Evolutionary conservation across 1,140 invertebrate species (phyloP).

Genomic region (Papilio glaucus): DNA sequence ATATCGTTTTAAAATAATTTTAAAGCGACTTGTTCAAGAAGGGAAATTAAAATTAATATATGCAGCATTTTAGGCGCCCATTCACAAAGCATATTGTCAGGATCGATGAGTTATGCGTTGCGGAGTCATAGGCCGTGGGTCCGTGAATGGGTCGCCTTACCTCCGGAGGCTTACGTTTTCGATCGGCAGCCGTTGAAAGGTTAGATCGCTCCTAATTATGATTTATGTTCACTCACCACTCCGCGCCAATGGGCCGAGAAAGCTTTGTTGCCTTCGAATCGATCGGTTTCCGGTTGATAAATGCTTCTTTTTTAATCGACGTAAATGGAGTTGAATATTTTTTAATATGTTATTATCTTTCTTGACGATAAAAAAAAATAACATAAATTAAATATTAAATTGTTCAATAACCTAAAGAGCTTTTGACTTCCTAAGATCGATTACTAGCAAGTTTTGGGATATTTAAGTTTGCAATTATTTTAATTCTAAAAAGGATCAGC

Average conservation of each 20-base stretch:
- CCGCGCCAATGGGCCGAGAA: not conserved
- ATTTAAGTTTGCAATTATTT: too few species aligned
- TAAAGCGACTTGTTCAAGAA: too few species aligned
- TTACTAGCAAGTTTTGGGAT: too few species aligned
- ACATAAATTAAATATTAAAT: too few species aligned
- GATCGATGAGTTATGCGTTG: constrained; percentile 50
- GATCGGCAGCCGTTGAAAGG: constrained; percentile 70
- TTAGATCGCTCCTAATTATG: constrained; percentile 64
- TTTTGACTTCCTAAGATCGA: too few species aligned
- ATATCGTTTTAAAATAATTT: too few species aligned
- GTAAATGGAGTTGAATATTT: not conserved
- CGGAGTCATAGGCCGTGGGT: constrained; percentile 42
- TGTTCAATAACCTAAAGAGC: too few species aligned
- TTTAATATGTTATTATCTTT: constrained; percentile 29
- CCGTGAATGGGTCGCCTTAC: constrained; percentile 42
- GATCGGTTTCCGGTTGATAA: constrained; percentile 22
- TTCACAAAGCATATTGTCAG: constrained; percentile 41
- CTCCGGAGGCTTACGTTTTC: constrained; percentile 53
- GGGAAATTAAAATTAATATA: too few species aligned
- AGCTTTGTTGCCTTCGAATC: constrained; percentile 21
- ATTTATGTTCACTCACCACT: constrained; percentile 53
- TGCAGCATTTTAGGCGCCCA: constrained; percentile 46
- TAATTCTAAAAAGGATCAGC: too few species aligned
- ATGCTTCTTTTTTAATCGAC: constrained; percentile 26
- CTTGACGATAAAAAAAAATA: not conserved